Percentiles rank a stretch among this genome's conserved stretches.
Conservation (phyloP, 2,888 invertebrate species). For the Stenodema calcarata region DNA sequence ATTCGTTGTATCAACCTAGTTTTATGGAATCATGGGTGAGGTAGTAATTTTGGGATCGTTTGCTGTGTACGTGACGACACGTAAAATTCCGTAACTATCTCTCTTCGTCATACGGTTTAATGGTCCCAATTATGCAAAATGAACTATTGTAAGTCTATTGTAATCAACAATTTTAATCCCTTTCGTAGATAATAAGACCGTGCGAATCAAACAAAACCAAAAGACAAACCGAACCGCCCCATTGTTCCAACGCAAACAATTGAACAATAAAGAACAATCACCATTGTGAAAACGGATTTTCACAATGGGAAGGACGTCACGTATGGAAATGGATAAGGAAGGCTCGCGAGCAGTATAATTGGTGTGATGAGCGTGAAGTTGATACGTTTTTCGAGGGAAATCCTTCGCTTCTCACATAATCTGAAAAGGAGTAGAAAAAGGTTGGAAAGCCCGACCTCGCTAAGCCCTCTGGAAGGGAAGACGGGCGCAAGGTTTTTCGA, state of each 20-base stretch:
- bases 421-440: not conserved
- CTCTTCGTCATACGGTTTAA: not conserved
- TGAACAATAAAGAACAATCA: constrained; percentile 45
- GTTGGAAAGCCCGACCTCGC: not conserved
- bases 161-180: constrained; percentile 17
- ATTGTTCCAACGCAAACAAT: constrained; percentile 34
- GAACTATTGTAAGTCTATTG: not conserved
- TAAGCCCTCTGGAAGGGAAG: not conserved
- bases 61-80: too few relatives aligned
- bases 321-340: constrained; percentile 31
- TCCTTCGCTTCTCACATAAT: not conserved
- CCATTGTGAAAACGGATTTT: constrained; percentile 39
- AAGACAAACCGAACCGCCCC: constrained; percentile 23
- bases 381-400: not conserved
- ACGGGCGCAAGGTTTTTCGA: not conserved
- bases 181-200: not conserved
- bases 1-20: too few relatives aligned
- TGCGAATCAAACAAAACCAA: constrained; percentile 16
- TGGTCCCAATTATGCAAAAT: not conserved
- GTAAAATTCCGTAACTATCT: too few relatives aligned
- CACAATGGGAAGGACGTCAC: constrained; percentile 34
- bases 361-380: constrained; percentile 9
- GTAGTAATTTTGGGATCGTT: too few relatives aligned
- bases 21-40: too few relatives aligned
- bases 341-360: not conserved